A percentile compares a stretch with the other conserved stretches of the same genome.
These are phyloP conservation scores for Caranx ignobilis DNA, from an alignment of 2,113 vertebrate genomes.

Conservation along the genomic window DNA sequence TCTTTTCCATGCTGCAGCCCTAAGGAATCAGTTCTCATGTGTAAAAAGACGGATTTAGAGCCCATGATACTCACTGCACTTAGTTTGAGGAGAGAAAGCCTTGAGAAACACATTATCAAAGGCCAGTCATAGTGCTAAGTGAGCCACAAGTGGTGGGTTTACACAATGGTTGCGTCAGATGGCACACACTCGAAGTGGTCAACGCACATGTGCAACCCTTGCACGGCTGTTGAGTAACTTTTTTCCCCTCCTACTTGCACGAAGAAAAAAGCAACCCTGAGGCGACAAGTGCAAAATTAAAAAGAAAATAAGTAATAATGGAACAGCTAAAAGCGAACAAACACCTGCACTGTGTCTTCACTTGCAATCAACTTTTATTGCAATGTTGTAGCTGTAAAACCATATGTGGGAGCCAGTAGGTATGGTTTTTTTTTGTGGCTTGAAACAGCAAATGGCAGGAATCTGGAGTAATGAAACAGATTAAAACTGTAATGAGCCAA, in stretches of 20 bases:
- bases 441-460: neutral
- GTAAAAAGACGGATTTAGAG: neutral
- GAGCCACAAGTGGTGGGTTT: neutral
- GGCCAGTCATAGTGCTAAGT: neutral
- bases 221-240: neutral
- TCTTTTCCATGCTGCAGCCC: neutral
- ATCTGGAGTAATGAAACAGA: conserved; percentile 17
- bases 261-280: too few relatives aligned
- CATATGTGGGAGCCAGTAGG: neutral
- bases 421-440: conserved; percentile 4
- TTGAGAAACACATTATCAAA: neutral
- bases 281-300: neutral
- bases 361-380: conserved; percentile 51
- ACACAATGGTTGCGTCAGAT: conserved; percentile 8
- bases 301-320: neutral
- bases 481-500: conserved; percentile 22
- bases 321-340: conserved; percentile 14
- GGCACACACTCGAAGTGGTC: conserved; percentile 16
- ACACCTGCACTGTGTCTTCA: conserved; percentile 13
- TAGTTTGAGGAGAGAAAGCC: neutral
- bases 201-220: conserved; percentile 20
- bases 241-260: neutral
- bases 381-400: conserved; percentile 23
- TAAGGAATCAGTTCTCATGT: neutral
- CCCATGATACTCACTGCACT: neutral